Evolutionary conservation across 2,888 invertebrate genomes (phyloP).

Genomic region (Merodon equestris): DNA sequence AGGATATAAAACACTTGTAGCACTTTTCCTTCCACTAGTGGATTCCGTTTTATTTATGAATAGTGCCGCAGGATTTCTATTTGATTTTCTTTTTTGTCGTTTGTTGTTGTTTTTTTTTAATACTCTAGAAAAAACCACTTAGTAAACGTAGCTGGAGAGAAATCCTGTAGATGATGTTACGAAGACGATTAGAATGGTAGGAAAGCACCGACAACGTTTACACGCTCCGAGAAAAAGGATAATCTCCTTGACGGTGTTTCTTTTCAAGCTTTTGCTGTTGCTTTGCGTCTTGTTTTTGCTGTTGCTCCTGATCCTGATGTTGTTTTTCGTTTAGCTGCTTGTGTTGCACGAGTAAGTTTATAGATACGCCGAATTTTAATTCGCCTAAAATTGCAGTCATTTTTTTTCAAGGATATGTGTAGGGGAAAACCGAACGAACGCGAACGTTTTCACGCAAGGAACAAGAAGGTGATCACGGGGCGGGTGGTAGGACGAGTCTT

Average conservation of each 20-base stretch:
- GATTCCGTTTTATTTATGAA: constrained; percentile 27
- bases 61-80: constrained; percentile 36
- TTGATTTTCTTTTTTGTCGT: too few relatives aligned
- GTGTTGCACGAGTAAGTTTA: constrained; percentile 34
- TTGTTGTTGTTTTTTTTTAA: too few relatives aligned
- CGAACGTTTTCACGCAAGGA: constrained; percentile 1
- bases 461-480: background rate
- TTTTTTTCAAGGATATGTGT: constrained; percentile 48
- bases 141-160: constrained; percentile 22
- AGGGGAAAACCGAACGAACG: constrained; percentile 10
- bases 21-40: constrained; percentile 28
- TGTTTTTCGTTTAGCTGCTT: constrained; percentile 2
- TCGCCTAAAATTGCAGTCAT: constrained; percentile 56
- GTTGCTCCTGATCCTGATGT: constrained; percentile 30
- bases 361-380: constrained; percentile 41
- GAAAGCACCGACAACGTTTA: constrained; percentile 40
- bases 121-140: constrained; percentile 19
- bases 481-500: background rate
- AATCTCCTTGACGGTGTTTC: constrained; percentile 37
- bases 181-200: constrained; percentile 23
- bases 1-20: constrained; percentile 50
- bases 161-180: constrained; percentile 28
- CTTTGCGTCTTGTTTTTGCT: background rate
- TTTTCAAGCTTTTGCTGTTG: too few relatives aligned
- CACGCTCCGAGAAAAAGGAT: constrained; percentile 36